phyloP scores from a whole-genome alignment of 2,797 vertebrate species.

The Enteromius treurensis region DNA sequence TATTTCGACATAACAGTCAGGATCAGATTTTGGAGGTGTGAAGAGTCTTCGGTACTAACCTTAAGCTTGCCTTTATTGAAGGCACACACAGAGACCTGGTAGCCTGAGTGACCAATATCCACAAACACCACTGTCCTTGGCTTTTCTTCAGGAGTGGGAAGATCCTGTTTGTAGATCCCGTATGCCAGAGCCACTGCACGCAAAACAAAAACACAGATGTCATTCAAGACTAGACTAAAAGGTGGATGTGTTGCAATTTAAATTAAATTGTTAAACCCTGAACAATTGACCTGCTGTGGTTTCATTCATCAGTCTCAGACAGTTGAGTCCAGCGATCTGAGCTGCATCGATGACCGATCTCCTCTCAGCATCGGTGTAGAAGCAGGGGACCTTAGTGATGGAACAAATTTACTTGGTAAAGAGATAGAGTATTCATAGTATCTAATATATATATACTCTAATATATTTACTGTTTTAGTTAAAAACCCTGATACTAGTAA shows the following conservation, averaged over 20 bases:
- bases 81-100: slow-evolving; percentile 95
- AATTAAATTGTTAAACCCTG: not conserved
- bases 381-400: slow-evolving; percentile 87
- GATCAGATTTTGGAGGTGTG: not conserved
- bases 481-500: not conserved
- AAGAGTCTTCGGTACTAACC: slow-evolving; percentile 71
- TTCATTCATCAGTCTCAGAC: slow-evolving; percentile 93
- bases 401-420: not conserved
- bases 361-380: slow-evolving; percentile 92
- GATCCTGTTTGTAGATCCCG: slow-evolving; percentile 98
- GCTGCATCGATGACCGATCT: slow-evolving; percentile 93
- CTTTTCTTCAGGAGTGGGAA: slow-evolving; percentile 92
- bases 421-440: not conserved
- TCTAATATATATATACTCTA: too few relatives aligned
- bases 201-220: not conserved
- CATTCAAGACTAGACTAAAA: not conserved
- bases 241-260: not conserved
- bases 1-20: too few relatives aligned
- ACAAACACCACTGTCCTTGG: slow-evolving; percentile 95
- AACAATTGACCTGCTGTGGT: slow-evolving; percentile 87
- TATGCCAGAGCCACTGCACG: slow-evolving; percentile 92
- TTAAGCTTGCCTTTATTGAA: slow-evolving; percentile 99
- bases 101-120: slow-evolving; percentile 94
- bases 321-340: slow-evolving; percentile 97
- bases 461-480: not conserved